A percentile compares a stretch with the other conserved stretches of the same genome.
Evolutionary conservation across 2,888 invertebrate genomes (phyloP).

Genomic region (Sthenelais limicola): DNA sequence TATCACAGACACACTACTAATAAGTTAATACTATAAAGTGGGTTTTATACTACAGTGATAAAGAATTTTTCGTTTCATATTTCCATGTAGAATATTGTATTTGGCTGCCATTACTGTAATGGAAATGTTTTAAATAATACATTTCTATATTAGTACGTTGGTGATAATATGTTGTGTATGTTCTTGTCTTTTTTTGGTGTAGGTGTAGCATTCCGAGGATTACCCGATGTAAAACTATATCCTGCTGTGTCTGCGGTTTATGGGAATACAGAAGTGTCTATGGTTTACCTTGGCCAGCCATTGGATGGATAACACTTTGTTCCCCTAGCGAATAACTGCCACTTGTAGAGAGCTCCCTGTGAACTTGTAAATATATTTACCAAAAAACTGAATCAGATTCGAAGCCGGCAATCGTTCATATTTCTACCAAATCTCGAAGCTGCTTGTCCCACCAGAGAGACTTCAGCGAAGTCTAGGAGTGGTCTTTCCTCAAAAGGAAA

Average conservation of each 20-base stretch:
- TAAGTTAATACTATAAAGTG: too few species aligned
- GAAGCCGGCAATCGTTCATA: not conserved
- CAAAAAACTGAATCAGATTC: too few species aligned
- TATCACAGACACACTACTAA: too few species aligned
- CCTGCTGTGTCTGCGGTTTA: slow-evolving; percentile 98
- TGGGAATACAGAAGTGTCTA: slow-evolving; percentile 98
- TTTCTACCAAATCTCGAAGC: not conserved
- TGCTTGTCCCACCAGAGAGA: not conserved
- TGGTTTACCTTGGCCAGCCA: slow-evolving; percentile 98
- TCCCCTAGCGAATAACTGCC: slow-evolving; percentile 25
- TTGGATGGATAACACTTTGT: slow-evolving; percentile 81
- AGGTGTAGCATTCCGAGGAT: slow-evolving; percentile 94
- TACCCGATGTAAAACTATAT: slow-evolving; percentile 91
- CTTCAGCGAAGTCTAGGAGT: slow-evolving; percentile 9
- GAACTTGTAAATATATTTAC: slow-evolving; percentile 11
- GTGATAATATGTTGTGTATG: too few species aligned
- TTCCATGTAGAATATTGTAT: too few species aligned
- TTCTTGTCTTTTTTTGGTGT: slow-evolving; percentile 44
- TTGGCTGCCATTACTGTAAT: too few species aligned
- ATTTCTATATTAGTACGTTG: too few species aligned
- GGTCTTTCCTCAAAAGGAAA: not conserved
- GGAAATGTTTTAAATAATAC: too few species aligned
- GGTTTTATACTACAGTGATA: too few species aligned
- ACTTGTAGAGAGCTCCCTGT: not conserved
- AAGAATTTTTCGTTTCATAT: too few species aligned